Evolutionary conservation across 2,797 vertebrate genomes (phyloP).

Genomic region (Buceros bicornis): DNA sequence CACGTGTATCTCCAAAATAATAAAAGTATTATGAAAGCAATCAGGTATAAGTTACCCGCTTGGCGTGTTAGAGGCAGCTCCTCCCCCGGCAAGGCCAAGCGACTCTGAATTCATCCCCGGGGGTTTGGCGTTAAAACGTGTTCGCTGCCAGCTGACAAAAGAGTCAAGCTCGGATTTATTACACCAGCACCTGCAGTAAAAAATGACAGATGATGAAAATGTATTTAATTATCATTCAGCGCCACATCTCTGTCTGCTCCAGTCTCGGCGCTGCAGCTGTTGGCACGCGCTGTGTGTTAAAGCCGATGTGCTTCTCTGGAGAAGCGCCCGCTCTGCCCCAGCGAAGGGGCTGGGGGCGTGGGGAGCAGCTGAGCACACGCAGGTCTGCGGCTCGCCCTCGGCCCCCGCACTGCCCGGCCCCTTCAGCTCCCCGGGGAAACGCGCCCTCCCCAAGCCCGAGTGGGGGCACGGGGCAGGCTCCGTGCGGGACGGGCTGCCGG

Average conservation of each 20-base stretch:
- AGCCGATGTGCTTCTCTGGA: slow-evolving; percentile 80
- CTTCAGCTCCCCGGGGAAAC: neutral
- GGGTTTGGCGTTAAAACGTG: slow-evolving; percentile 65
- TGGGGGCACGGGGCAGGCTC: too few species aligned
- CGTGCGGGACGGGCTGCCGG: neutral
- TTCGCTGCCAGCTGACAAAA: slow-evolving; percentile 74
- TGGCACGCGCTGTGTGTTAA: slow-evolving; percentile 75
- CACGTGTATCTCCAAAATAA: slow-evolving; percentile 47
- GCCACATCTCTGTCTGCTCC: slow-evolving; percentile 86
- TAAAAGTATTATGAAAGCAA: slow-evolving; percentile 49
- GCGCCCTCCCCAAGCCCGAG: neutral
- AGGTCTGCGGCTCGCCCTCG: rapidly evolving
- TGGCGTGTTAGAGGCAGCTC: slow-evolving; percentile 42
- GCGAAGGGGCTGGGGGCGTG: slow-evolving; percentile 71
- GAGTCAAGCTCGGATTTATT: slow-evolving; percentile 79
- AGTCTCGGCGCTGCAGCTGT: slow-evolving; percentile 80
- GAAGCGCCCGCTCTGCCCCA: slow-evolving; percentile 70
- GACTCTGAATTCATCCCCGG: slow-evolving; percentile 72
- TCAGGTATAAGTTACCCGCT: slow-evolving; percentile 37
- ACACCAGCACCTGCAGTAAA: slow-evolving; percentile 83
- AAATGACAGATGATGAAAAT: slow-evolving; percentile 78
- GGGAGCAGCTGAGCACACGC: neutral
- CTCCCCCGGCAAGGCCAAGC: slow-evolving; percentile 65
- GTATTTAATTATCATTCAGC: slow-evolving; percentile 88
- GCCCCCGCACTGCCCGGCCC: rapidly evolving